phyloP scores from a whole-genome alignment of 1,140 invertebrate species.

The Pseudomyrmex cubaensis region DNA sequence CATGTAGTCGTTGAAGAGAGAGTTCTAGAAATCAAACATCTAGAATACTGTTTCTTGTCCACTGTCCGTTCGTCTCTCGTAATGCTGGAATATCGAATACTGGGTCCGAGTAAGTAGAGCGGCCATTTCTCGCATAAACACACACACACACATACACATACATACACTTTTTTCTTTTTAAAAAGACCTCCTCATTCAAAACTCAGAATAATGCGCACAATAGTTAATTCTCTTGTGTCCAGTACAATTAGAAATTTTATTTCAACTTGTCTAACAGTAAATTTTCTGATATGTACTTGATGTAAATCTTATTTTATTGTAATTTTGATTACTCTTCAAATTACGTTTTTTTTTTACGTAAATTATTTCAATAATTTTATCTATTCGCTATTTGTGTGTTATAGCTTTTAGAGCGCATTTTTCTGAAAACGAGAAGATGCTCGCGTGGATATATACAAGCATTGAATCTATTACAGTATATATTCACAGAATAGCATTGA shows the following conservation, averaged over 20 bases:
- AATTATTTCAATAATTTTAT: slow-evolving; percentile 14
- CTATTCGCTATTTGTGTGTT: neutral
- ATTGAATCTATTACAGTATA: slow-evolving; percentile 49
- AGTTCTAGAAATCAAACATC: slow-evolving; percentile 54
- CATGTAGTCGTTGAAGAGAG: slow-evolving; percentile 61
- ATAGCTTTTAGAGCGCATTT: slow-evolving; percentile 18
- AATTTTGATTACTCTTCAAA: slow-evolving; percentile 56
- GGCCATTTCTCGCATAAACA: too few relatives aligned
- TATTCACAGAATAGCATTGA: slow-evolving; percentile 61
- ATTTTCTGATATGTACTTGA: too few relatives aligned
- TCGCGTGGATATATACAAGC: slow-evolving; percentile 49
- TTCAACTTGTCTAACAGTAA: too few relatives aligned
- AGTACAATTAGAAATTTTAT: too few relatives aligned
- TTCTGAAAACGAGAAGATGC: slow-evolving; percentile 22
- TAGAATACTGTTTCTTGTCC: slow-evolving; percentile 60
- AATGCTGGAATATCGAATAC: slow-evolving; percentile 54
- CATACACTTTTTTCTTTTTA: too few relatives aligned
- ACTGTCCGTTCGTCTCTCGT: slow-evolving; percentile 45
- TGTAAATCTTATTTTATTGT: too few relatives aligned
- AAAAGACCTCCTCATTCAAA: too few relatives aligned
- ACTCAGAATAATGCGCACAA: too few relatives aligned
- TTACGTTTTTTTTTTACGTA: slow-evolving; percentile 23
- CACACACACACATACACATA: too few relatives aligned
- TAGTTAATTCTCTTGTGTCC: too few relatives aligned
- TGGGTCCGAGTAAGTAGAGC: too few relatives aligned